These are phyloP conservation scores for Anguilla japonica DNA, from an alignment of 2,113 vertebrate genomes.

Conservation along the genomic window DNA sequence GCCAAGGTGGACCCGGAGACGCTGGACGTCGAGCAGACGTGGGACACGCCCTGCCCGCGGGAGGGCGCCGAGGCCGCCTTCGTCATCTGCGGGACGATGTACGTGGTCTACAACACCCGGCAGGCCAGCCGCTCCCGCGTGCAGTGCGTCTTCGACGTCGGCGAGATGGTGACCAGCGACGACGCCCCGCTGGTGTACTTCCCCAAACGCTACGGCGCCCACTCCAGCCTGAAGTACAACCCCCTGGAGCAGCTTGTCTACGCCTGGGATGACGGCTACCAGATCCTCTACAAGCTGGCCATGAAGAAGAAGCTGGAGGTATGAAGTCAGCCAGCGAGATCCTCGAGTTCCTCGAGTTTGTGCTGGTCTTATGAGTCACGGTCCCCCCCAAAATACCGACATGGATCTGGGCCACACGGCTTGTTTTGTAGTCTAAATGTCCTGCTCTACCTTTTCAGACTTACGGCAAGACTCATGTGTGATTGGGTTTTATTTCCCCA, in stretches of 20 bases:
- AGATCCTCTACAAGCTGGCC: constrained; percentile 89
- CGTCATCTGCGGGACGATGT: constrained; percentile 86
- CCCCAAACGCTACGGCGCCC: constrained; percentile 86
- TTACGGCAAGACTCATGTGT: no score
- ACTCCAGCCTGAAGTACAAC: constrained; percentile 91
- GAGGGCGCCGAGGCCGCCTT: constrained; percentile 91
- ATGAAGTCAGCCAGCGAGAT: constrained; percentile 29
- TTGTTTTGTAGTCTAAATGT: not conserved
- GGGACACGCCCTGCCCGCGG: constrained; percentile 90
- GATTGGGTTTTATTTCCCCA: not conserved
- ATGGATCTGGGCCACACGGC: not conserved
- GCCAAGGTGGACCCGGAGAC: constrained; percentile 88
- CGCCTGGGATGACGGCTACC: constrained; percentile 95
- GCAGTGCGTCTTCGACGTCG: constrained; percentile 93
- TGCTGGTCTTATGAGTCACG: not conserved
- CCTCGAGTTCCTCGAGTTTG: not conserved
- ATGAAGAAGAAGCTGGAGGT: constrained; percentile 83
- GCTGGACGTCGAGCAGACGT: constrained; percentile 91
- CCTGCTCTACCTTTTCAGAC: no score
- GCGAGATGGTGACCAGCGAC: constrained; percentile 76
- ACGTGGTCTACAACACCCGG: constrained; percentile 93
- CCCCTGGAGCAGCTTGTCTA: constrained; percentile 87
- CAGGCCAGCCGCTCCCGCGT: constrained; percentile 85
- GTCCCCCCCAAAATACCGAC: not conserved
- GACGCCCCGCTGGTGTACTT: constrained; percentile 90